A percentile compares a stretch with the other conserved stretches of the same genome.
Evolutionary conservation across 2,888 invertebrate genomes (phyloP).

Genomic region (Alentia gelatinosa): DNA sequence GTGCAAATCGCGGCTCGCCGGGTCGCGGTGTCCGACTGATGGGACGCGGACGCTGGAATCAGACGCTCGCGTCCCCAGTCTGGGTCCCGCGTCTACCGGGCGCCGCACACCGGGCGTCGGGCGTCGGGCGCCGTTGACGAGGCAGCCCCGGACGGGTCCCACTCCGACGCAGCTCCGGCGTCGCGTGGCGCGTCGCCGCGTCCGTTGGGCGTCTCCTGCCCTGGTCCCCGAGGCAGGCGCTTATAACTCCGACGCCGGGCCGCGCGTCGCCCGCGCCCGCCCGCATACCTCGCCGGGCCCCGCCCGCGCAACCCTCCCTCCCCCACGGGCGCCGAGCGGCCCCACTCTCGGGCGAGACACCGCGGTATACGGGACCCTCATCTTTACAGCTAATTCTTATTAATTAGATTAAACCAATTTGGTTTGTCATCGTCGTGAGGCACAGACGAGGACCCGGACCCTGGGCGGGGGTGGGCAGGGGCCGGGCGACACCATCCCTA

Average conservation of each 20-base stretch:
- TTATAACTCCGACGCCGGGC: background rate
- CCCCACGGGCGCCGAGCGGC: background rate
- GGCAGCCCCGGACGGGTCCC: background rate
- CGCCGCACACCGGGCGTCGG: too few species aligned
- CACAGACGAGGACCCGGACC: too few species aligned
- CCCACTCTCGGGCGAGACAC: too few species aligned
- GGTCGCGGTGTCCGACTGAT: background rate
- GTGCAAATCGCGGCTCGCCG: background rate
- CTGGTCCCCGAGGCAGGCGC: background rate
- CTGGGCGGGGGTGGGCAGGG: background rate
- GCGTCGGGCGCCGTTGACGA: background rate
- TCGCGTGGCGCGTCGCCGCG: background rate
- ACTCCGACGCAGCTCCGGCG: background rate
- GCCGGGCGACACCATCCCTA: background rate
- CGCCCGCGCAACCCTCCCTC: background rate
- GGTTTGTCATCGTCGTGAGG: background rate
- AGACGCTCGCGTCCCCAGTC: too few species aligned
- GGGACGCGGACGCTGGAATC: background rate
- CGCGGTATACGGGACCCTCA: background rate
- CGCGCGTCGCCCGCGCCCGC: background rate
- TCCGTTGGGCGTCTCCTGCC: background rate
- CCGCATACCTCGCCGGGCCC: background rate
- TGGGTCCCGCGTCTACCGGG: too few species aligned
- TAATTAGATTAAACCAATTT: background rate
- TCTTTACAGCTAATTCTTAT: background rate